These are phyloP conservation scores for Anthonomus grandis DNA, from an alignment of 1,140 invertebrate species.

Conservation along the genomic window DNA sequence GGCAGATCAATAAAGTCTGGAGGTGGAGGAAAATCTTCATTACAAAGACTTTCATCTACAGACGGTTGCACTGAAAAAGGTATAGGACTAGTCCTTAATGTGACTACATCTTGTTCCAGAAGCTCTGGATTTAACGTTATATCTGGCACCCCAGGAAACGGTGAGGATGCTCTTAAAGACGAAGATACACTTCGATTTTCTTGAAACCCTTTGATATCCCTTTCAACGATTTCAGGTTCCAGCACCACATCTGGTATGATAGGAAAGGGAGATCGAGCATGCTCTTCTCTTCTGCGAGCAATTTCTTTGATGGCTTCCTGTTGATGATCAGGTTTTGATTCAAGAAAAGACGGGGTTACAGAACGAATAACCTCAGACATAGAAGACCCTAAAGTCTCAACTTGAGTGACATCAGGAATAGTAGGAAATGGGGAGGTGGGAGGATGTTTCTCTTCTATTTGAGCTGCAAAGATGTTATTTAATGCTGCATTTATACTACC, in stretches of 20 bases:
- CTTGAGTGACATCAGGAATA: slow-evolving; percentile 39
- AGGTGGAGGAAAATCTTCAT: slow-evolving; percentile 12
- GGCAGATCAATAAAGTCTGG: slow-evolving; percentile 9
- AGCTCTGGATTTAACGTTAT: slow-evolving; percentile 42
- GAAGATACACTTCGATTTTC: slow-evolving; percentile 24
- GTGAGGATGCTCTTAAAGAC: slow-evolving; percentile 30
- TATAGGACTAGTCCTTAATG: slow-evolving; percentile 36
- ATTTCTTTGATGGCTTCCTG: slow-evolving; percentile 28
- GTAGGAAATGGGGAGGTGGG: slow-evolving; percentile 38
- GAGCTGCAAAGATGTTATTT: slow-evolving; percentile 28
- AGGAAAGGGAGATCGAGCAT: slow-evolving; percentile 36
- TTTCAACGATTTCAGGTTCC: slow-evolving; percentile 27
- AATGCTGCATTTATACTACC: slow-evolving; percentile 35
- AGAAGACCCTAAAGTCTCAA: slow-evolving; percentile 25
- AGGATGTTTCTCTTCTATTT: slow-evolving; percentile 18
- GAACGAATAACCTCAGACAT: slow-evolving; percentile 25
- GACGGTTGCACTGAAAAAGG: slow-evolving; percentile 28
- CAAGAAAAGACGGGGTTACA: slow-evolving; percentile 31
- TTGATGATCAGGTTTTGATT: slow-evolving; percentile 21
- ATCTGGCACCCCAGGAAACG: slow-evolving; percentile 40
- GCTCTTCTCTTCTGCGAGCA: slow-evolving; percentile 14
- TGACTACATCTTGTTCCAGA: slow-evolving; percentile 37
- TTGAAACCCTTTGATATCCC: slow-evolving; percentile 29
- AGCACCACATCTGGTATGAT: slow-evolving; percentile 35
- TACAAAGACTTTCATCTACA: neutral